These are phyloP conservation scores for Nothoprocta pentlandii DNA, from an alignment of 2,113 vertebrate species.

Conservation along the genomic window DNA sequence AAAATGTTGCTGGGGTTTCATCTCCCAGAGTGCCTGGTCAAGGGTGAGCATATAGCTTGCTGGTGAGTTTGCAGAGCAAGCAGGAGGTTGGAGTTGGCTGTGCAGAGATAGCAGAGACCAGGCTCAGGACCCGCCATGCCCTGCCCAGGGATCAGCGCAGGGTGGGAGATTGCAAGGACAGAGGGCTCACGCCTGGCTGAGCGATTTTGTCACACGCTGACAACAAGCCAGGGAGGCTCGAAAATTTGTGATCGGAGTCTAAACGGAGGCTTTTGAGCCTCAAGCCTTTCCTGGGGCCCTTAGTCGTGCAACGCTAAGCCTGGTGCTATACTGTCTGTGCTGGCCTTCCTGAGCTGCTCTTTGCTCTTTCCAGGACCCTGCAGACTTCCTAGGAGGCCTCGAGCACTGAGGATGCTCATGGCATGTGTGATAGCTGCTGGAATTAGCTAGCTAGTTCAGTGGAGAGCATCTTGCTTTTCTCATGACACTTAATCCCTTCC, in stretches of 20 bases:
- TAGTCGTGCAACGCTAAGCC: background rate
- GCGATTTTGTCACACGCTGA: background rate
- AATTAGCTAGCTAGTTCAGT: background rate
- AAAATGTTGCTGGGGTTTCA: background rate
- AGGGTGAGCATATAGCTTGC: background rate
- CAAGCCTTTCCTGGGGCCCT: background rate
- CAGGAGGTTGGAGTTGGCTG: background rate
- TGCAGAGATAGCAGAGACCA: background rate
- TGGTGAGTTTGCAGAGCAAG: too few species aligned
- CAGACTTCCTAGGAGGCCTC: background rate
- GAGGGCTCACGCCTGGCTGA: fast-evolving
- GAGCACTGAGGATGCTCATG: background rate
- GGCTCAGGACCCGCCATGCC: fast-evolving
- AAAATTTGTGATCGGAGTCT: background rate
- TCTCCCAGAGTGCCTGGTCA: background rate
- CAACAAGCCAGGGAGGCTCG: background rate
- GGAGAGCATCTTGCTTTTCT: background rate
- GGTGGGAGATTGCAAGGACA: background rate
- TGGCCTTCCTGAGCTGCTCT: fast-evolving
- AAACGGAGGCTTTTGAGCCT: fast-evolving
- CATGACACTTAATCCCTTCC: background rate
- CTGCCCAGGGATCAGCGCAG: fast-evolving
- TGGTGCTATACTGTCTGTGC: background rate
- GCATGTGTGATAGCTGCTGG: background rate
- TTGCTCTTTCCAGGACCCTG: background rate